These are phyloP conservation scores for Notarius lentiginosus DNA, from an alignment of 2,113 vertebrate genomes.

Conservation along the genomic window DNA sequence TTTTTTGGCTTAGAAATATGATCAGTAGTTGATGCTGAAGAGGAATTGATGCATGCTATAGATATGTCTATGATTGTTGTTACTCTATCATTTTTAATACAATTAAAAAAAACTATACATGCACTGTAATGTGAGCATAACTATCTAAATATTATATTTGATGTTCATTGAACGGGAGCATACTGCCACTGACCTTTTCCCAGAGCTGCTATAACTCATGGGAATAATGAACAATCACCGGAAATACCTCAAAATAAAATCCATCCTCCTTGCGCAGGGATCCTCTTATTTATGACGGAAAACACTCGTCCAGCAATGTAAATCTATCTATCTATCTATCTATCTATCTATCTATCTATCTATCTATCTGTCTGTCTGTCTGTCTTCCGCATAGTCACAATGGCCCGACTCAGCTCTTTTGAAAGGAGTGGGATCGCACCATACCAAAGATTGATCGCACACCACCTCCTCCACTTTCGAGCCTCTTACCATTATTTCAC, in stretches of 20 bases:
- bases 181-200: conserved; percentile 86
- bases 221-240: conserved; percentile 95
- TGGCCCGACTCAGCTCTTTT: conserved; percentile 81
- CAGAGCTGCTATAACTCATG: conserved; percentile 88
- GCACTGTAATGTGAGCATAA: not conserved
- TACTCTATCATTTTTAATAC: not conserved
- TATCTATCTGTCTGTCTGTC: conserved; percentile 1
- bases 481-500: conserved; percentile 89
- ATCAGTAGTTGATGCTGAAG: not conserved
- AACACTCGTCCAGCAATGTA: conserved; percentile 74
- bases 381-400: conserved; percentile 59
- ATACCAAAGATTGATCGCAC: conserved; percentile 76
- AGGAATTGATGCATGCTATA: not conserved
- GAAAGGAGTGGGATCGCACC: conserved; percentile 83
- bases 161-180: conserved; percentile 17
- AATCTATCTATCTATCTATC: conserved; percentile 35
- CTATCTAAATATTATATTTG: conserved; percentile 1
- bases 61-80: not conserved
- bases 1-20: not conserved
- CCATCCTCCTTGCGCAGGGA: conserved; percentile 82
- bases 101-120: not conserved
- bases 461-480: not conserved
- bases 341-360: conserved; percentile 18
- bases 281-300: conserved; percentile 67
- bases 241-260: conserved; percentile 99